Conservation (phyloP, 2,797 vertebrate species). For the Lithobates sylvaticus region DNA sequence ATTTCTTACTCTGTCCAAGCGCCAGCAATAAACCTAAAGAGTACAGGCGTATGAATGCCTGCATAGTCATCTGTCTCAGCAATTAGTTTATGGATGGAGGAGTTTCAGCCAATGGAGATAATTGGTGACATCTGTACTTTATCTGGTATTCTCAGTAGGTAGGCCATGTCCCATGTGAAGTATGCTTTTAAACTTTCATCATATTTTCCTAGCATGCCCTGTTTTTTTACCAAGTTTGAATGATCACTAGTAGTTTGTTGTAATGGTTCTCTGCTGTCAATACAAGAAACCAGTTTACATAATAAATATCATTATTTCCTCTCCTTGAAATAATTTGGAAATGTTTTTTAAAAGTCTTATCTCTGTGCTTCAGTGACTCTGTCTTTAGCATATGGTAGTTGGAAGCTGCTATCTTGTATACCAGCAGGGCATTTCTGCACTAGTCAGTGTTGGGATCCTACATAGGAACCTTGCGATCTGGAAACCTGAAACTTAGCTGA, state of each 20-base stretch:
- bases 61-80: too few species aligned
- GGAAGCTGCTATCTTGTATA: background rate
- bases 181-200: too few species aligned
- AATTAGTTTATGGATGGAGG: too few species aligned
- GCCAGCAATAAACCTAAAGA: too few species aligned
- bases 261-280: background rate
- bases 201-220: too few species aligned
- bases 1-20: too few species aligned
- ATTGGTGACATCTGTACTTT: background rate
- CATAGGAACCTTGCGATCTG: background rate
- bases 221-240: too few species aligned
- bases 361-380: background rate
- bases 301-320: background rate
- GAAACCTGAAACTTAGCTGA: background rate
- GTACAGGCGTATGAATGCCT: too few species aligned
- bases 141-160: too few species aligned
- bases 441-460: background rate
- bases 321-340: background rate
- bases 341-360: too few species aligned
- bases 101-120: background rate
- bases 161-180: background rate
- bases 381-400: background rate
- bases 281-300: background rate
- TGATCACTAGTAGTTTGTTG: too few species aligned
- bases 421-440: background rate